Base-by-base conservation (phyloP, 2,113 vertebrate genomes). In the Varanus komodoensis region DNA sequence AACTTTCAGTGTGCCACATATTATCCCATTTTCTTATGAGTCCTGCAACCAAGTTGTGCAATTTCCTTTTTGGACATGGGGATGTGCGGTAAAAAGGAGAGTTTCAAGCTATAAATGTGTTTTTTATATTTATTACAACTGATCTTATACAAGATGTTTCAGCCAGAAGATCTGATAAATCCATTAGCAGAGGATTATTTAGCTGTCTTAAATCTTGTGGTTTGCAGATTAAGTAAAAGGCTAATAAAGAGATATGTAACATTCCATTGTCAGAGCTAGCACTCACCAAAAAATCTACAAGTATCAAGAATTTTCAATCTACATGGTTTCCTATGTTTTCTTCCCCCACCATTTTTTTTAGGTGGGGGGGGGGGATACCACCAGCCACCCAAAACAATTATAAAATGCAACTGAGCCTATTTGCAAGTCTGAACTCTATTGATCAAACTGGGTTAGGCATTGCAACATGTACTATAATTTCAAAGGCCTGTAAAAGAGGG, bases 401-500 rank as follows among this genome's bases (percentile, higher is more conserved):
- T 67, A 78, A 87, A 87, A 87, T 61, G 54, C 14, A 87, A 19
- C 85, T 87, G 52, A 34, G 38, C 54, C 3, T 77, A 61, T 75
- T 9, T 77, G 32, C 73, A 87, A 87, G 54, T 64, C 73, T 87
- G 85, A 38, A 61, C 77, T 34, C 23, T 87, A 61, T 17, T 25
- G 61, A 54, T 67, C 82, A 34, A 83, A 61, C 14, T 77, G 25
- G 52, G 4, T 87, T 34, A 38, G 52, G 32, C 34, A 77, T 87
- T 87, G 44, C 64, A 57, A 17, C 17, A 73, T 6, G 17, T 8
- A 50, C 25, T 71, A 77, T 23, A 5, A 12, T 52, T 80, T 80
- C 44, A 68, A 12, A n/a, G 32, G 19, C 38, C 17, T 52, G 19
- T 80, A 69, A 38, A 79, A 87, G 12, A 54, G 21, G 8, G 34